These are phyloP conservation scores for Hippopotamyrus pictus DNA, from an alignment of 2,797 vertebrate species.

Conservation along the genomic window DNA sequence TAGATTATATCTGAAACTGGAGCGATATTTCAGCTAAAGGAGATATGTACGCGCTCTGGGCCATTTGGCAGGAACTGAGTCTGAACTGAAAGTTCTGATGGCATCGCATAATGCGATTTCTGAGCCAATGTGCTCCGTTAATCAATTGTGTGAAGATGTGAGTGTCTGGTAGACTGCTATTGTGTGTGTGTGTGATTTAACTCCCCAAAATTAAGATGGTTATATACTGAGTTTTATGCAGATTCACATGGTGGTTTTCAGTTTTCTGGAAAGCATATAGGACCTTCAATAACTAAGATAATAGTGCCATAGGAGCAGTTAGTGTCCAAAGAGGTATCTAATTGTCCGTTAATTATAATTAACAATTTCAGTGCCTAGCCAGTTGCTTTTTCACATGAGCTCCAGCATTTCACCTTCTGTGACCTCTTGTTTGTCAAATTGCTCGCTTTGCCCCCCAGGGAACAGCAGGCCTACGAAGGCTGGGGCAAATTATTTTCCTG, in stretches of 20 bases:
- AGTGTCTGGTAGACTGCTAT: background rate
- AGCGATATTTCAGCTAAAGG: slow-evolving; percentile 16
- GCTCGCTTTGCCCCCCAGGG: slow-evolving; percentile 38
- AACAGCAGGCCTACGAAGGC: slow-evolving; percentile 27
- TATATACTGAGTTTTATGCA: background rate
- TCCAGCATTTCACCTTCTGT: slow-evolving; percentile 45
- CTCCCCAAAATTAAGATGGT: background rate
- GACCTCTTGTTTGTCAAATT: slow-evolving; percentile 44
- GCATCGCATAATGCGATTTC: background rate
- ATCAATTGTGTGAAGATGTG: background rate
- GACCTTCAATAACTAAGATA: background rate
- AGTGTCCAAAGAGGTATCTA: background rate
- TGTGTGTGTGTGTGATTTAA: background rate
- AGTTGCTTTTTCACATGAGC: slow-evolving; percentile 43
- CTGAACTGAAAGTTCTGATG: slow-evolving; percentile 28
- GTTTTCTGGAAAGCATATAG: background rate
- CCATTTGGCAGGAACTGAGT: slow-evolving; percentile 5
- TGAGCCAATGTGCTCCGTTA: background rate
- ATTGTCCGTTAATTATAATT: background rate
- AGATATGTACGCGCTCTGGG: background rate
- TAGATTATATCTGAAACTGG: slow-evolving; percentile 24
- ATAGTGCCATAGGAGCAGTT: background rate
- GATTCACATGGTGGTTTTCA: background rate
- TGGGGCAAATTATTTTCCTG: slow-evolving; percentile 42
- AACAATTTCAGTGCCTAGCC: background rate